A percentile compares a stretch with the other conserved stretches of the same genome.
These are phyloP conservation scores for Neotoma lepida DNA, from an alignment of 2,113 vertebrate species.

Conservation along the genomic window DNA sequence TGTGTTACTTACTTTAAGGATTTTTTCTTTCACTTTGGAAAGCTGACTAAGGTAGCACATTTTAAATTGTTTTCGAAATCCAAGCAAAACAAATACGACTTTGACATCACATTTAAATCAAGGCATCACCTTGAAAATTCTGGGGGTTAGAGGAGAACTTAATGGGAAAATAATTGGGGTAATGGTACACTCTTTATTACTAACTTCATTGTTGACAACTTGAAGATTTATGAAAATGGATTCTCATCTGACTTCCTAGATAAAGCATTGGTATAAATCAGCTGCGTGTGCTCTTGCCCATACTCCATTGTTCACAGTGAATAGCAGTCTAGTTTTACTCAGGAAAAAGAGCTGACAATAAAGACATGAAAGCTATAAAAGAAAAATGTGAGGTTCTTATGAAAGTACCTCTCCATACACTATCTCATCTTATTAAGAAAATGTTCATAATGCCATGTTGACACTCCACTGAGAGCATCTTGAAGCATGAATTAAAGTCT, in stretches of 20 bases:
- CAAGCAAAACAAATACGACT: background rate
- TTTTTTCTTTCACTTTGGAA: background rate
- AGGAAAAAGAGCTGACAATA: background rate
- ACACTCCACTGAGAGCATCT: background rate
- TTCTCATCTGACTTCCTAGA: background rate
- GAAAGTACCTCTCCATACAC: background rate
- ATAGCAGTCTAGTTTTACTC: background rate
- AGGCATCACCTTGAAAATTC: background rate
- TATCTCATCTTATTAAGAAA: background rate
- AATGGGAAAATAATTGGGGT: background rate
- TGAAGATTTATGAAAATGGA: background rate
- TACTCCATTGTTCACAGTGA: background rate
- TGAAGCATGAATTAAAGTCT: background rate
- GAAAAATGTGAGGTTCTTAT: background rate
- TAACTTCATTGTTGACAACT: background rate
- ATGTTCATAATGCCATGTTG: background rate
- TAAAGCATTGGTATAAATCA: background rate
- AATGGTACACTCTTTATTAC: background rate
- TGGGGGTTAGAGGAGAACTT: background rate
- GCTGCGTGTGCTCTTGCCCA: rapidly evolving
- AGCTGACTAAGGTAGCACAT: background rate
- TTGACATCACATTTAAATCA: background rate
- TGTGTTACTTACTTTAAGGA: background rate
- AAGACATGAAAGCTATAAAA: background rate
- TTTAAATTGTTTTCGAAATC: slow-evolving; percentile 28